Percentiles rank a stretch among this genome's conserved stretches.
Conservation (phyloP, 2,113 vertebrate genomes). For the Laticauda laticaudata region DNA sequence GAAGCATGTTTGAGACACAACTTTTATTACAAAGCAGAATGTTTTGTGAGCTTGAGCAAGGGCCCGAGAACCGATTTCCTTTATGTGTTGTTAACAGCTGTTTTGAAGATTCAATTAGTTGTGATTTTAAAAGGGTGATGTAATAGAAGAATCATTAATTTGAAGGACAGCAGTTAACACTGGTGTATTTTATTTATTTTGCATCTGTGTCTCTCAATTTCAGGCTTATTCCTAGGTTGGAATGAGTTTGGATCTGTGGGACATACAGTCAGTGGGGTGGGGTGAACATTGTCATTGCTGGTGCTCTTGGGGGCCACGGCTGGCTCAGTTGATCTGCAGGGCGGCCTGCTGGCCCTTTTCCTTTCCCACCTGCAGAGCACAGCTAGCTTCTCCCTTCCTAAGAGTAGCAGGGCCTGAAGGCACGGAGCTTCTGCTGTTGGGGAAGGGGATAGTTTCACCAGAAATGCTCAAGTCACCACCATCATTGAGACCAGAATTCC, state of each 20-base stretch:
- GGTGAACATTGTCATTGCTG: not conserved
- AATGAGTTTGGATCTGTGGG: not conserved
- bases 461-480: not conserved
- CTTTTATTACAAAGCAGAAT: not conserved
- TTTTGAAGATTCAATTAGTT: not conserved
- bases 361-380: not conserved
- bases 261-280: not conserved
- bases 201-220: not conserved
- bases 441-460: not conserved
- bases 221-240: not conserved
- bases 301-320: not conserved
- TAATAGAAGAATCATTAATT: not conserved
- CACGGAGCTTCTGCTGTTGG: not conserved
- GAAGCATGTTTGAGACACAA: not conserved
- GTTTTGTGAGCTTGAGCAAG: not conserved
- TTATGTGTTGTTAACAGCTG: not conserved
- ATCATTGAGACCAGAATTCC: not conserved
- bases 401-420: not conserved
- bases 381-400: not conserved
- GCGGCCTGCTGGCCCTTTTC: not conserved
- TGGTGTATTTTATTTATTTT: not conserved
- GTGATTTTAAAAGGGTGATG: not conserved
- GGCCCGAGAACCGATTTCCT: not conserved
- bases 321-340: not conserved
- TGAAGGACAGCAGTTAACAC: not conserved